Percentiles rank a stretch among this genome's conserved stretches.
phyloP scores from a whole-genome alignment of 2,113 vertebrate species.

The Ictidomys tridecemlineatus region DNA sequence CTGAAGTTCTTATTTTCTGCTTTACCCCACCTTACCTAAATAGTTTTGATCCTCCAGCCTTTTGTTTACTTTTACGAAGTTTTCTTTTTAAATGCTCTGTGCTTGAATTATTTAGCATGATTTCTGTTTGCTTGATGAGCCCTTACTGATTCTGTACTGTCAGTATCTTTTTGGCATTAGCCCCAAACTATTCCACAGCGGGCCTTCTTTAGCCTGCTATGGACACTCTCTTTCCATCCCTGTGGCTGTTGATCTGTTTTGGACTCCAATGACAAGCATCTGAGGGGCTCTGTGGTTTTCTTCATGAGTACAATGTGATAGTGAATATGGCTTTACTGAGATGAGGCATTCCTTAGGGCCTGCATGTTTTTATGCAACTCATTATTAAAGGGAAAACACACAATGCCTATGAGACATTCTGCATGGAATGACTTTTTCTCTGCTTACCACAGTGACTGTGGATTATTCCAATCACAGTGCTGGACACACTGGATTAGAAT shows the following conservation, averaged over 20 bases:
- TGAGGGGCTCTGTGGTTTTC: neutral
- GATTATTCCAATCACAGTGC: neutral
- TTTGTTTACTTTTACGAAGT: neutral
- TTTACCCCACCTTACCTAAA: neutral
- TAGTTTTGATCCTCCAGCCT: neutral
- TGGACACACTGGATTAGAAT: neutral
- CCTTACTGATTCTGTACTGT: neutral
- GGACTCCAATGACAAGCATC: neutral
- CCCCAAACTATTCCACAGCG: neutral
- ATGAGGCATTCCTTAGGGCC: neutral
- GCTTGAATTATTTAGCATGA: neutral
- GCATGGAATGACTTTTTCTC: neutral
- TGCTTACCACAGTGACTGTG: neutral
- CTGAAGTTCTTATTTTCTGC: neutral
- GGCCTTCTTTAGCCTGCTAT: neutral
- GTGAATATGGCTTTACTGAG: neutral
- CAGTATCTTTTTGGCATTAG: neutral
- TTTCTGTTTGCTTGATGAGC: neutral
- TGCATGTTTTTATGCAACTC: neutral
- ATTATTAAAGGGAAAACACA: neutral
- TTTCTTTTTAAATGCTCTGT: neutral
- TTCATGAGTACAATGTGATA: neutral
- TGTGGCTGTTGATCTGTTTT: neutral
- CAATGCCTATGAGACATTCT: neutral
- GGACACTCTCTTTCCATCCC: neutral